Evolutionary conservation across 2,113 vertebrate genomes (phyloP).

Genomic region (Dasyurus viverrinus): DNA sequence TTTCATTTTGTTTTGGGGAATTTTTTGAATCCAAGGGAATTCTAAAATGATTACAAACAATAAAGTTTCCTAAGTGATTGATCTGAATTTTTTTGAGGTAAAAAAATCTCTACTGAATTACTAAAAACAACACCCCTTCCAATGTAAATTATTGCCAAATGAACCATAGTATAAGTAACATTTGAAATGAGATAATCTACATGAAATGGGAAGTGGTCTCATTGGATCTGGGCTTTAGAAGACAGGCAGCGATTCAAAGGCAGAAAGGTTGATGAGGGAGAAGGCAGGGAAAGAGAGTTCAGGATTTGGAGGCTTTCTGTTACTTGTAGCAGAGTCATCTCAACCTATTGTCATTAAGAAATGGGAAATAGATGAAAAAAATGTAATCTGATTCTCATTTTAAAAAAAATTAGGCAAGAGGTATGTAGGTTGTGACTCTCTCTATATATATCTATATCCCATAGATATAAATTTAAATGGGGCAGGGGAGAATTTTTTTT

Average conservation of each 20-base stretch:
- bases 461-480: constrained; percentile 10
- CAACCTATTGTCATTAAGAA: neutral
- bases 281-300: neutral
- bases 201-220: neutral
- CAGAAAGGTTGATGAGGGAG: neutral
- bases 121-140: neutral
- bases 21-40: neutral
- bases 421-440: constrained; percentile 4
- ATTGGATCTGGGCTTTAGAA: neutral
- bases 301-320: neutral
- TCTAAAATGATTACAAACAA: neutral
- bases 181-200: neutral
- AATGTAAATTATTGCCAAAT: neutral
- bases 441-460: neutral
- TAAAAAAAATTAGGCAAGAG: neutral
- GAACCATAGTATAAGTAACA: neutral
- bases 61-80: neutral
- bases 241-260: neutral
- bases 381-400: neutral
- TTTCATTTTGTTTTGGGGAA: neutral
- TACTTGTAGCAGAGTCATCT: neutral
- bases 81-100: neutral
- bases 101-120: neutral
- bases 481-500: neutral
- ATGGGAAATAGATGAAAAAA: neutral